Base-by-base conservation (phyloP, 1,140 invertebrate species). In the Calosoma granatense region DNA sequence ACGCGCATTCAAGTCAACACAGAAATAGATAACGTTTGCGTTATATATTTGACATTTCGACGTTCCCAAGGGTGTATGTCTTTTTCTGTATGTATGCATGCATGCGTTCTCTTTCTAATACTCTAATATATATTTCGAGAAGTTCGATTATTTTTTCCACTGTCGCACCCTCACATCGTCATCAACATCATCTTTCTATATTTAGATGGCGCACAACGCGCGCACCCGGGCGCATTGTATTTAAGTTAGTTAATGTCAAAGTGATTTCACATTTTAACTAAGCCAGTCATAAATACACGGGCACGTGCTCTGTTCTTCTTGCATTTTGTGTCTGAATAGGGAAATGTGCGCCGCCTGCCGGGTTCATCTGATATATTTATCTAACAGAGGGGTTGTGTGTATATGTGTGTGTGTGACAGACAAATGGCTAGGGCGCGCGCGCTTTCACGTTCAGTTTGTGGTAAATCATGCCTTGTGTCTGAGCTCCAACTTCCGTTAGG, bases 191-290 rank as follows among this genome's bases (percentile, higher is more conserved):
- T 57, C 19, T 15, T 20, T 53, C 47, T 57, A 53, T 22, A 22
- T 52, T 54, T 54, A 22, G 20, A 2, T n/a, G 36, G 22, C n/a
- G 22, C 19, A 19, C 26, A 47, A 47, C 17, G 41, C 17, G 41
- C 15, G 6, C 41, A 17, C n/a, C n/a, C 41, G 41, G 9, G 3
- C 55, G 54, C 54, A 56, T 56, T 59, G 55, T 59, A 19, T 51
- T 60, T 57, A 56, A 59, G 56, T 65, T 68, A 59, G 63, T 66
- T 66, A 63, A 61, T 67, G 65, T 67, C 67, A 65, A 69, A 63
- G 65, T 66, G 66, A 69, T 69, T 47, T 3, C 17, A 47, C 41
- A 47, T 47, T 47, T 69, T 67, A 69, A 60, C 60, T 58, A 53
- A 64, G 64, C 65, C 59, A 47, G 62, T 68, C 66, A 68, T 67